These are phyloP conservation scores for Brachypalpus laphriformis DNA, from an alignment of 2,888 invertebrate species.

Conservation along the genomic window DNA sequence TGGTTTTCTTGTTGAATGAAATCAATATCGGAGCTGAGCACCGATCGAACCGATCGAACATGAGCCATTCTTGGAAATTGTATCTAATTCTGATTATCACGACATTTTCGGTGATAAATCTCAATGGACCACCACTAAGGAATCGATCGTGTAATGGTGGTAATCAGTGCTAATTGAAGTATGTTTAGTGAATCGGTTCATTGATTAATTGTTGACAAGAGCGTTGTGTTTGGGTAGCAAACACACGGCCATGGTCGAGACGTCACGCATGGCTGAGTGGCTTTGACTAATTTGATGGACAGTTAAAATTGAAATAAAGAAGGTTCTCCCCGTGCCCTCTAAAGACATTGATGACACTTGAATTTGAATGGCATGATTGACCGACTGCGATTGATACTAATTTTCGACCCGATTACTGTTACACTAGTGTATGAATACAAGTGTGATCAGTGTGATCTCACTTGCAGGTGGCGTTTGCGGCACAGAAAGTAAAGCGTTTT, in stretches of 20 bases:
- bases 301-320: conserved; percentile 21
- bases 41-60: background rate
- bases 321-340: background rate
- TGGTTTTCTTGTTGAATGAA: conserved; percentile 63
- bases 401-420: conserved; percentile 23
- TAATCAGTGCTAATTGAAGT: conserved; percentile 57
- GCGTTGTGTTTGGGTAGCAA: background rate
- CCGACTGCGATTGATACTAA: background rate
- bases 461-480: background rate
- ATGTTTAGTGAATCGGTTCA: conserved; percentile 46
- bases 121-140: conserved; percentile 65
- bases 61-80: conserved; percentile 65
- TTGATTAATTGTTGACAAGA: conserved; percentile 50
- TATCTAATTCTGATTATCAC: conserved; percentile 69
- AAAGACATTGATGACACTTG: conserved; percentile 8
- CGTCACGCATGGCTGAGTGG: conserved; percentile 31
- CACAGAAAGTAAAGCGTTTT: background rate
- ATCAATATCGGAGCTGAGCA: conserved; percentile 33
- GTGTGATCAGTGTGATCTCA: background rate
- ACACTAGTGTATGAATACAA: background rate
- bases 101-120: conserved; percentile 64
- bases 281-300: conserved; percentile 39
- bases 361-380: background rate
- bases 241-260: background rate
- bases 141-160: conserved; percentile 36